Base-by-base conservation (phyloP, 2,888 invertebrate genomes). In the Coleophora deauratella region DNA sequence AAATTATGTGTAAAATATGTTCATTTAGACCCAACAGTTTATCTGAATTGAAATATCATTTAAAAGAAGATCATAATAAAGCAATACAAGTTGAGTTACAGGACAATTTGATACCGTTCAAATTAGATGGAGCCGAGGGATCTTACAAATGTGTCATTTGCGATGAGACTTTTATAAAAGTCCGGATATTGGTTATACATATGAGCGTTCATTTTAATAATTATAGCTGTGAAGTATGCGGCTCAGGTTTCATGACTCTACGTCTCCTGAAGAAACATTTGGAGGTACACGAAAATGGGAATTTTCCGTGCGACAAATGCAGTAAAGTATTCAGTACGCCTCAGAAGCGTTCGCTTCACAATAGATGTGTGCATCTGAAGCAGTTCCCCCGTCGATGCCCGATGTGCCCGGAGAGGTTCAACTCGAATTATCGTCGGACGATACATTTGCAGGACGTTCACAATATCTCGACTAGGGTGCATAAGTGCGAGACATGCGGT, bases 161-260 rank as follows among this genome's bases (percentile, higher is more conserved):
- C 43, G 62, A 73, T 1, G 62, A 79, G 37, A 64, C 49, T 4
- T 84, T 85, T 36, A 74, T 81, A 27, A 84, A 85, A 71, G 65
- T 84, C 0, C 59, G 84, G 2, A 72, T 76, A 33, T 54, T 85
- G 13, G 84, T 84, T 0, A 82, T 84, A 2, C 85, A 85, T 37
- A 85, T 85, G 85, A 84, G 81, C 43, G 79, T 76, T 0, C 85
- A 85, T 43, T 85, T 85, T 35, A 84, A 74, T 38, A 84, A 84
- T 46, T 85, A 84, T 40, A 84, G 84, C 45, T 85, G 85, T 15
- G 85, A 85, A 41, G 64, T 84, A 6, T 85, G 85, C 34, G 85
- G 85, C 0, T 76, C 84, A 0, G 81, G 74, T 0, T 85, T 84
- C 51, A 80, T 82, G 80, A 85, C 85, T 0, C 46, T 84, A 36